Base-by-base conservation (phyloP, 2,888 invertebrate genomes). In the Listrodromus nycthemerus region DNA sequence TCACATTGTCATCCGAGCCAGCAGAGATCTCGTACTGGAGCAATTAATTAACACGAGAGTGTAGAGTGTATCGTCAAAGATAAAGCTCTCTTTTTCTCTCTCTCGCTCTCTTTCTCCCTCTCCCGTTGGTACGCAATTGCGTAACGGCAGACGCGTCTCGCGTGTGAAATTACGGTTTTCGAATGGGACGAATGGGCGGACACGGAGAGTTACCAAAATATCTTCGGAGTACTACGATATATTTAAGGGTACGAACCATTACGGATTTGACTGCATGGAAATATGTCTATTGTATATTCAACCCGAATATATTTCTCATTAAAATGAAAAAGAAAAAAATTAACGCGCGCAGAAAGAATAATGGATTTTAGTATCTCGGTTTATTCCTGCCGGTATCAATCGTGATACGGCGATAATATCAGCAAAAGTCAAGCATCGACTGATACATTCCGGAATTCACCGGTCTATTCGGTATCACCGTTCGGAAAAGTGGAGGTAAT, bases 41-140 rank as follows among this genome's bases (percentile, higher is more conserved):
- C 67, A 70, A 70, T 70, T 70, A 70, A 70, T 70, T 50, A 55
- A 55, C 13, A 24, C 27, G 19, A 50, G 69, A 52, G 37, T 24
- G 70, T 37, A 10, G 55, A 70, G 70, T 71, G 30, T 71, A 55
- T 71, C 55, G 33, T 30, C 24, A 5, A 30, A 21, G 70, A 71
- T 71, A 71, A 71, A 21, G 24, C 6, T 55, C 24, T n/a, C 37
- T 55, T 1, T 21, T 13, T 24, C 4, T 55, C 55, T 24, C 7
- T 21, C 21, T 19, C 19, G 5, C 52, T 52, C 7, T 55, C 55
- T 24, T 1, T 21, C 21, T 10, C 10, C 13, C 10, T 21, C 55
- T 55, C 13, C 80, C 52, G 66, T 86, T 87, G 84, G 87, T 85
- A 55, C 45, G 66, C n/a, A 65, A 86, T 89, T 89, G 61, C 85